Percentiles rank a stretch among this genome's conserved stretches.
Conservation (phyloP, 2,888 invertebrate genomes). For the Mesorhabditis spiculigera region DNA sequence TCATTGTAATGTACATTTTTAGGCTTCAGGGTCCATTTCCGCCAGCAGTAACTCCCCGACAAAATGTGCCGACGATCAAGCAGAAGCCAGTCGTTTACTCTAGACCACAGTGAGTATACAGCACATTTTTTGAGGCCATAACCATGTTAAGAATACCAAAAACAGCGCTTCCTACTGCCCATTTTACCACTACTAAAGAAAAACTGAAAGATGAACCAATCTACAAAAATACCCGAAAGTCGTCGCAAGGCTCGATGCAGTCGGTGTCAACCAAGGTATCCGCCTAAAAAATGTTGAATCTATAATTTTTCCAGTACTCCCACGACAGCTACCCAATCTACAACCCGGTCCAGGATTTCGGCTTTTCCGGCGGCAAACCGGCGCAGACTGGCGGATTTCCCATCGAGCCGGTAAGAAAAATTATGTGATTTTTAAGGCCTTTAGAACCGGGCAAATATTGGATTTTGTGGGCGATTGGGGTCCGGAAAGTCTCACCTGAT, state of each 20-base stretch:
- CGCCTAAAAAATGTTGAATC: background rate
- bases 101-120: background rate
- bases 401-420: constrained; percentile 26
- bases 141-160: too few species aligned
- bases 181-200: background rate
- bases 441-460: constrained; percentile 35
- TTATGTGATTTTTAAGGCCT: background rate
- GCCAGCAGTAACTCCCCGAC: background rate
- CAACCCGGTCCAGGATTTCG: constrained; percentile 32
- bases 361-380: constrained; percentile 26
- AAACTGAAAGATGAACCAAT: background rate
- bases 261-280: background rate
- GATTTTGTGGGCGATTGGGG: constrained; percentile 33
- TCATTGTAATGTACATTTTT: background rate
- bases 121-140: background rate
- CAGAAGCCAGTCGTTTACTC: background rate
- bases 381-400: constrained; percentile 35
- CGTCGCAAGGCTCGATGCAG: background rate
- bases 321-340: constrained; percentile 27
- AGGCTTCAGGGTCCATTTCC: background rate
- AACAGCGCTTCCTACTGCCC: too few species aligned
- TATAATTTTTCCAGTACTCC: constrained; percentile 11
- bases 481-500: constrained; percentile 39
- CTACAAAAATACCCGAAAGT: background rate
- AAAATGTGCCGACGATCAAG: background rate